Evolutionary conservation across 2,888 invertebrate species (phyloP).

Genomic region (Adelphocoris suturalis): DNA sequence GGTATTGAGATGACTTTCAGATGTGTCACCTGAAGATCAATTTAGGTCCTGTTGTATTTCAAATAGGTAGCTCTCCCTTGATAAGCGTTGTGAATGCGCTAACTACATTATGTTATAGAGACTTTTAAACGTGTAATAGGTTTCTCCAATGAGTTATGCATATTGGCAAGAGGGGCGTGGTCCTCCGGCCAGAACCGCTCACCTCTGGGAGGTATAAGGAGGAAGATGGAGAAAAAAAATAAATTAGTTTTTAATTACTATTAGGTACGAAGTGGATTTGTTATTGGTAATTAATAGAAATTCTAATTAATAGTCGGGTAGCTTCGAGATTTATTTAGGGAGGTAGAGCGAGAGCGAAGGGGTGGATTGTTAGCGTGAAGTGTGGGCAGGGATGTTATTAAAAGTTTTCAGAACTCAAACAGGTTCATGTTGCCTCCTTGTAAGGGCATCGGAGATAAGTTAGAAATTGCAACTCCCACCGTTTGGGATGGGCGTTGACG

Average conservation of each 20-base stretch:
- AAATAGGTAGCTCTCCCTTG: conserved; percentile 22
- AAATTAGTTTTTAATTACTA: conserved; percentile 73
- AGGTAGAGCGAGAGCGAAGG: conserved; percentile 32
- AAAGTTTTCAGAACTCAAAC: conserved; percentile 32
- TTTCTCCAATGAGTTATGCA: conserved; percentile 66
- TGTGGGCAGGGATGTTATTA: conserved; percentile 48
- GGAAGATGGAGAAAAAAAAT: conserved; percentile 63
- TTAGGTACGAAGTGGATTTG: conserved; percentile 72
- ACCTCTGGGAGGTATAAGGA: conserved; percentile 44
- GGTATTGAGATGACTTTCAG: conserved; percentile 51
- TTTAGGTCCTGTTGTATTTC: conserved; percentile 55
- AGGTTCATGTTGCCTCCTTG: conserved; percentile 19
- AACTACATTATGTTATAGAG: conserved; percentile 67
- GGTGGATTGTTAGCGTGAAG: conserved; percentile 50
- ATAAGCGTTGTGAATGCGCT: conserved; percentile 60
- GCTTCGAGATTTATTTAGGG: conserved; percentile 64
- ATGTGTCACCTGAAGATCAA: conserved; percentile 62
- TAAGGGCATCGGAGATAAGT: neutral
- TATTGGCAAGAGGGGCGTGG: conserved; percentile 67
- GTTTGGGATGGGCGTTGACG: no score
- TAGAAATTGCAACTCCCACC: conserved; percentile 28
- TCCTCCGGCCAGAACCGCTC: neutral
- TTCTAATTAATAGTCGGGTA: conserved; percentile 71
- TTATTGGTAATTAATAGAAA: conserved; percentile 71
- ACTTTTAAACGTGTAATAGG: conserved; percentile 66